Percentiles rank a stretch among this genome's conserved stretches.
Conservation (phyloP, 2,113 vertebrate genomes). For the Mirounga angustirostris region DNA sequence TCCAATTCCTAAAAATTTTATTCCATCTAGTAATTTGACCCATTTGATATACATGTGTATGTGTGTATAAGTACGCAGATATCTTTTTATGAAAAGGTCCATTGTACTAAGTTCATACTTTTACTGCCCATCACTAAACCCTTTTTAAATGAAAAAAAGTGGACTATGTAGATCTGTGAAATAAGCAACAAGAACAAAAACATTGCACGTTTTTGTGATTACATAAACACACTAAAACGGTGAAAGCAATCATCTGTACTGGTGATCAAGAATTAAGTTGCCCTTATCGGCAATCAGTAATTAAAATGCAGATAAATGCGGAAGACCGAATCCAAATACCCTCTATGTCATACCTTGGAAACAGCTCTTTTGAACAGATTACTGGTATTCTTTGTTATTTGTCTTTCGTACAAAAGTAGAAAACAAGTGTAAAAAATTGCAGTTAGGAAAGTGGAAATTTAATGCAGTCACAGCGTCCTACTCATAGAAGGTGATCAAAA, state of each 20-base stretch:
- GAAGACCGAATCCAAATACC: neutral
- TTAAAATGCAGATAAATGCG: neutral
- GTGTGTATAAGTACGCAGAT: neutral
- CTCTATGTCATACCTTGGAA: neutral
- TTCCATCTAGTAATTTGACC: neutral
- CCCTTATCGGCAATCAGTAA: rapidly evolving
- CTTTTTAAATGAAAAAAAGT: neutral
- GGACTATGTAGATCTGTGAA: neutral
- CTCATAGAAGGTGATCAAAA: neutral
- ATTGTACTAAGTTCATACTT: neutral
- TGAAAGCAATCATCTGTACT: rapidly evolving
- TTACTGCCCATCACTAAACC: neutral
- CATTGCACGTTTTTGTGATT: neutral
- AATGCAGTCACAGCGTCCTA: rapidly evolving
- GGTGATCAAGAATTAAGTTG: neutral
- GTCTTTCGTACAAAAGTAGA: neutral
- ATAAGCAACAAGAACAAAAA: neutral
- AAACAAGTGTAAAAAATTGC: neutral
- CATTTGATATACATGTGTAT: too few relatives aligned
- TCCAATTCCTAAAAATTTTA: neutral
- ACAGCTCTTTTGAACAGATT: neutral
- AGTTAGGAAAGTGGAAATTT: neutral
- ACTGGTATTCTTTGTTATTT: neutral
- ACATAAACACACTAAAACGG: neutral
- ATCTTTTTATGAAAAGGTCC: neutral